phyloP scores from a whole-genome alignment of 2,797 vertebrate genomes.

The Sebastes variabilis region DNA sequence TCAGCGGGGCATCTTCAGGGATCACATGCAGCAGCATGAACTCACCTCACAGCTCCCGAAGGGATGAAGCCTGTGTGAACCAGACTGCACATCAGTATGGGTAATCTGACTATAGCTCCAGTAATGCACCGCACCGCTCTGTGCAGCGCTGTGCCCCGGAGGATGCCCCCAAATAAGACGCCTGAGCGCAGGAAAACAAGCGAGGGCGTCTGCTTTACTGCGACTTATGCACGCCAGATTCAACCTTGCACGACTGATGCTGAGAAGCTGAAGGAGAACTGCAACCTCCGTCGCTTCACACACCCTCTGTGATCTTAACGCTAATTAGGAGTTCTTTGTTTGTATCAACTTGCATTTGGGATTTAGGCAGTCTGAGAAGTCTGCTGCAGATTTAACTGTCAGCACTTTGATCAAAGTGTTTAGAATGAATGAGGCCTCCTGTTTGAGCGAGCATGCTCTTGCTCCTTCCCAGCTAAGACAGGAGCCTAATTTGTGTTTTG shows the following conservation, averaged over 20 bases:
- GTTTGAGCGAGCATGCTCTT: conserved; percentile 52
- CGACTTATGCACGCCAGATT: conserved; percentile 41
- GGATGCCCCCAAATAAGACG: conserved; percentile 51
- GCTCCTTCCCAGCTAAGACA: conserved; percentile 32
- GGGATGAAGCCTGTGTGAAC: conserved; percentile 29
- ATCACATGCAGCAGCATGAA: conserved; percentile 20
- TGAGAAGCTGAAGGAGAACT: conserved; percentile 13
- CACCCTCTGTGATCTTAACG: conserved; percentile 53
- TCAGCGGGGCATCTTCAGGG: conserved; percentile 18
- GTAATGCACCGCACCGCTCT: conserved; percentile 3
- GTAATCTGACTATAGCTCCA: conserved; percentile 9
- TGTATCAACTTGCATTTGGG: conserved; percentile 65
- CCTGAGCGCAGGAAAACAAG: conserved; percentile 33
- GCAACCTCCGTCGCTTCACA: conserved; percentile 40
- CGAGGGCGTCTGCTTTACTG: conserved; percentile 23
- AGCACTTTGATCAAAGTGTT: conserved; percentile 75
- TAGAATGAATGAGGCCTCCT: conserved; percentile 58
- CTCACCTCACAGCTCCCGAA: conserved; percentile 28
- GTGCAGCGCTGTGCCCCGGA: conserved; percentile 20
- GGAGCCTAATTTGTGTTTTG: conserved; percentile 59
- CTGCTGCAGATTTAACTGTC: conserved; percentile 65
- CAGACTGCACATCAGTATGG: conserved; percentile 32
- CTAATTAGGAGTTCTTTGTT: conserved; percentile 76
- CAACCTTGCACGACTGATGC: conserved; percentile 33
- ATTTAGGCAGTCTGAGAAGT: conserved; percentile 56